Evolutionary conservation across 2,113 vertebrate genomes (phyloP).

Genomic region (Nipponia nippon): DNA sequence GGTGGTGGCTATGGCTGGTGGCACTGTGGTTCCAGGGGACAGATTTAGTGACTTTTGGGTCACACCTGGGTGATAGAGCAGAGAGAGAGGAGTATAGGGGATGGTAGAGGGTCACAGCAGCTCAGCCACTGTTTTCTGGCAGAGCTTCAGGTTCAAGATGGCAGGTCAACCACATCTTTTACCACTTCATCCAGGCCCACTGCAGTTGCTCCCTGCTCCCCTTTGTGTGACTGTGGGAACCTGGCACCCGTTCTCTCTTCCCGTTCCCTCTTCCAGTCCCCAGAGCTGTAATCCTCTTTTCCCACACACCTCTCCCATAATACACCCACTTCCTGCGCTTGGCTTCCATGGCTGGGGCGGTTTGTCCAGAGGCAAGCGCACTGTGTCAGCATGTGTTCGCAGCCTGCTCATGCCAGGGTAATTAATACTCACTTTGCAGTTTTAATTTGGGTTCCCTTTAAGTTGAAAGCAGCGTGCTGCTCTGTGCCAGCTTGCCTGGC

Average conservation of each 20-base stretch:
- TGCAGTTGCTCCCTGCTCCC: background rate
- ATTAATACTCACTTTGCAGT: conserved; percentile 52
- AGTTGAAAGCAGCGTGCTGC: background rate
- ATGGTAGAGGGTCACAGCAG: background rate
- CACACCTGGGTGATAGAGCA: background rate
- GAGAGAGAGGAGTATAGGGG: background rate
- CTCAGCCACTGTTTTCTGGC: background rate
- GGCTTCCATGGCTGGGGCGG: background rate
- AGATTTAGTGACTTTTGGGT: background rate
- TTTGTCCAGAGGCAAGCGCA: conserved; percentile 38
- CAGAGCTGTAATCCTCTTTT: background rate
- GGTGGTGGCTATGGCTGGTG: background rate
- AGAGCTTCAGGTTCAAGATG: background rate
- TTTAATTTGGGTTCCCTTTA: conserved; percentile 50
- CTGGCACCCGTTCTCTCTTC: background rate
- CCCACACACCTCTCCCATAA: conserved; percentile 1
- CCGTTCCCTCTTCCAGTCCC: background rate
- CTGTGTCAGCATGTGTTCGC: background rate
- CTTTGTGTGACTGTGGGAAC: conserved; percentile 33
- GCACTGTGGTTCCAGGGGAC: background rate
- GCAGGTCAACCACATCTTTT: background rate
- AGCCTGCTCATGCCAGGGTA: background rate
- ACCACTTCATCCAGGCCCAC: background rate
- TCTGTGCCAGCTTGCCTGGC: conserved; percentile 12
- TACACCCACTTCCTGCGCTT: background rate